Base-by-base conservation (phyloP, 2,113 vertebrate genomes). In the Telmatochromis sp. region DNA sequence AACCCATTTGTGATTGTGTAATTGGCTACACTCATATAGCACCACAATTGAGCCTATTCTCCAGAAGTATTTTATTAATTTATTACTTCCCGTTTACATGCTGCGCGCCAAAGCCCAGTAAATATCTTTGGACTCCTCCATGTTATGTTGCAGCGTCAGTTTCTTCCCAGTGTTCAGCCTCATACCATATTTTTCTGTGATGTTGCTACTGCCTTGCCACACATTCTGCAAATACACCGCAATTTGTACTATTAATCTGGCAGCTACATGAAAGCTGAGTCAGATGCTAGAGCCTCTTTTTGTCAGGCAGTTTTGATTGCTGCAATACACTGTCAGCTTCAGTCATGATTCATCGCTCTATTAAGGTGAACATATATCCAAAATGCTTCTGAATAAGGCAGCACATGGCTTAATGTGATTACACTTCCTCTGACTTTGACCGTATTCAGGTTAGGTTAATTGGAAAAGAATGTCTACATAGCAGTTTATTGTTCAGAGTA, bases 261-360 rank as follows among this genome's bases (percentile, higher is more conserved):
- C 40, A 84, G 87, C 54, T 47, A 57, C 86, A 78, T 75, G 55
- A 86, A 87, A 78, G 80, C 88, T 81, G 86, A 91, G 63, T 91
- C 82, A 85, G 73, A 85, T 51, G 42, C 23, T 23, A 19, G 40
- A 87, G 85, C 53, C 60, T 81, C 6, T 86, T 92, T 65, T 92
- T 85, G 65, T 90, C 79, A 86, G 82, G 42, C 57, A 17, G 65
- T 60, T 84, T 65, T 13, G 73, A 91, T 78, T 51, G 60, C 75
- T 81, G 63, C 19, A 73, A 83, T 80, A 89, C 47, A 45, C 19
- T 40, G 21, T 68, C 68, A 19, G 55, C 65, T 86, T 47, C 11
- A 21, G 11, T 47, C 26, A 60, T 91, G 85, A 92, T 80, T 87
- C 86, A 90, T 87, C 51, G 28, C 87, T 88, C 65, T 55, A 89